Percentiles rank a stretch among this genome's conserved stretches.
These are phyloP conservation scores for Solea senegalensis DNA, from an alignment of 2,113 vertebrate species.

Conservation along the genomic window DNA sequence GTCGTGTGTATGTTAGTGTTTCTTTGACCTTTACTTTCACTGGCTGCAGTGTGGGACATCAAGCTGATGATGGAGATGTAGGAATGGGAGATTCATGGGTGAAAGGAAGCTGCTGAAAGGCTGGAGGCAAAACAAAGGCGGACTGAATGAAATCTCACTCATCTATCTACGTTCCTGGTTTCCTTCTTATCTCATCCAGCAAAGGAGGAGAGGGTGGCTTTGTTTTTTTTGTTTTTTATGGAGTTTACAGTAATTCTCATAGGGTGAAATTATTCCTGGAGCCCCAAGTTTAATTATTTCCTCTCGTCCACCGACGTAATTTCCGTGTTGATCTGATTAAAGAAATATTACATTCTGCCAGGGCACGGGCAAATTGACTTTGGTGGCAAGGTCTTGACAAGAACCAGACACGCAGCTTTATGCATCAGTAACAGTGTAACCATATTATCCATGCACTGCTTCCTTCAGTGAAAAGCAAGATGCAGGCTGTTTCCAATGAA, in stretches of 20 bases:
- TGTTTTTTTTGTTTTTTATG: constrained; percentile 55
- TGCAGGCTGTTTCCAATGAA: constrained; percentile 72
- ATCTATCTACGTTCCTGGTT: constrained; percentile 73
- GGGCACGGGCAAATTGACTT: constrained; percentile 84
- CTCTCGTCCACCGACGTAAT: constrained; percentile 77
- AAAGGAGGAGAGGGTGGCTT: constrained; percentile 51
- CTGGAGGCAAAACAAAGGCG: constrained; percentile 70
- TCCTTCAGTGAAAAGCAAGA: constrained; percentile 74
- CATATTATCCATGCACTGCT: constrained; percentile 81
- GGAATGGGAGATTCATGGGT: constrained; percentile 10
- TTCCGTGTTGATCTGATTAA: constrained; percentile 85
- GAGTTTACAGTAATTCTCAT: constrained; percentile 82
- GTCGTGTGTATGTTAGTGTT: not conserved
- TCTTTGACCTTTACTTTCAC: not conserved
- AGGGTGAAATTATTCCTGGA: constrained; percentile 83
- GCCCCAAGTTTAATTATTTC: constrained; percentile 81
- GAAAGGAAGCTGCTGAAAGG: constrained; percentile 70
- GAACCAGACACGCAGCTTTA: constrained; percentile 82
- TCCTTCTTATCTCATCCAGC: constrained; percentile 77
- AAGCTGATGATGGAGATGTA: constrained; percentile 15
- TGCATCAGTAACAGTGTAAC: constrained; percentile 83
- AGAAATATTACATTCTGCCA: constrained; percentile 82
- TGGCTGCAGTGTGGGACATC: not conserved
- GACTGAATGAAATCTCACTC: constrained; percentile 74
- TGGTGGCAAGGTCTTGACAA: constrained; percentile 86